Evolutionary conservation across 2,888 invertebrate species (phyloP), one percentile per base, ranked within the genome.

Genomic region (Pedicia rivosa): DNA sequence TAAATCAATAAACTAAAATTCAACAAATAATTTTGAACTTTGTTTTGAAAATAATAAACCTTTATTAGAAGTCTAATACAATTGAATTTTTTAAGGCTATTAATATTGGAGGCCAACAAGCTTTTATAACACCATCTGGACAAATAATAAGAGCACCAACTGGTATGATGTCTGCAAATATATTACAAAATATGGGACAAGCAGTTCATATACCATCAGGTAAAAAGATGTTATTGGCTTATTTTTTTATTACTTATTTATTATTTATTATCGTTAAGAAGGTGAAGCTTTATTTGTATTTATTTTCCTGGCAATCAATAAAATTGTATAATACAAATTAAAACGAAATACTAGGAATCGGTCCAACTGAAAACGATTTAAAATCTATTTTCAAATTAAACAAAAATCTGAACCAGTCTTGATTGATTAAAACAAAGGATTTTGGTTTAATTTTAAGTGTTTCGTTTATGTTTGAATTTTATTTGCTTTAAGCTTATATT

Each of bases 111-210:
- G 58, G 60, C 0, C 70, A 70, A 44, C 70, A 70, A 47, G 58
- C 68, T 5, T 68, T 68, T 43, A 60, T 67, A 10, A 62, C 62
- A 5, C 68, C 66, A 3, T 57, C 53, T 40, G 79, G 82, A 0
- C 82, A 83, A 54, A 69, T 87, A n/a, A 75, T 88, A 10, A 63
- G 87, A 32, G 72, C 76, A 0, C 79, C 82, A 0, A 70, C 70
- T 24, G 46, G 47, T 5, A 50, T 68, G 9, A 71, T 78, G 30
- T 66, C 73, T 2, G 70, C 78, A 1, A 78, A 77, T 32, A 72
- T 80, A 44, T 62, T 82, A 14, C 81, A 81, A 47, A 79, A 78
- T 50, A 67, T 81, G 41, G 67, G 67, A 2, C 70, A 70, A 48
- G 68, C 72, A 1, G 75, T 82, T 48, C 82, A 83, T 52, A 57